Base-by-base conservation (phyloP, 2,113 vertebrate genomes). In the Steatornis caripensis region DNA sequence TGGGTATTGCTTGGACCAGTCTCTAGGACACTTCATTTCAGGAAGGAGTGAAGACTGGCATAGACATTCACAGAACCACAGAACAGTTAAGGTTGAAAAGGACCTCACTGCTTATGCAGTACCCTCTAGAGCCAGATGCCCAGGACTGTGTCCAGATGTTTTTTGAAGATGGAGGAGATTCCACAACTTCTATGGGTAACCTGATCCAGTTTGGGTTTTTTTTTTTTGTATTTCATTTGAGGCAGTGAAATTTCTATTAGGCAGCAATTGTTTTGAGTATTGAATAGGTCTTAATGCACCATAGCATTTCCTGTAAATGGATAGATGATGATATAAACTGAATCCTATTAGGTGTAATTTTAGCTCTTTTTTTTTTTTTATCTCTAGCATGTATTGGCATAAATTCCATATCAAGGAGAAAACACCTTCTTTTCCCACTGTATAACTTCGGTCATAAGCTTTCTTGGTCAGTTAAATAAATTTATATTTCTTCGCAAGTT, bases 61-160 rank as follows among this genome's bases (percentile, higher is more conserved):
- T 5, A 37, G 15, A 18, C 6, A 30, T 62, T 48, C 32, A 57
- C 8, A 51, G 39, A 84, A 72, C 24, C 34, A 55, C 4, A 43
- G 12, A 74, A 62, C 27, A 3, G 5, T 3, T 61, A 30, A 62
- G 6, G 15, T 66, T 54, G 16, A 18, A 79, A 84, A 5, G 3
- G 30, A 11, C 1, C 5, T 18, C 3, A 15, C 12, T 66, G 10
- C 18, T 53, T 6, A 48, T 0, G 1, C 22, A 70, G 13, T 6
- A 21, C 4, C 11, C 5, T 5, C 4, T 18, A 13, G 3, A 66
- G 6, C 4, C 26, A 3, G 1, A 11, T 65, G 20, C 15, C 17
- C 4, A 76, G 18, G 15, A 45, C 22, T 4, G 11, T 17, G 9
- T 27, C 39, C 23, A 32, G 18, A 29, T 7, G 27, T 6, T 2